Conservation (phyloP, 2,888 invertebrate genomes). For the Drosophila tripunctata region DNA sequence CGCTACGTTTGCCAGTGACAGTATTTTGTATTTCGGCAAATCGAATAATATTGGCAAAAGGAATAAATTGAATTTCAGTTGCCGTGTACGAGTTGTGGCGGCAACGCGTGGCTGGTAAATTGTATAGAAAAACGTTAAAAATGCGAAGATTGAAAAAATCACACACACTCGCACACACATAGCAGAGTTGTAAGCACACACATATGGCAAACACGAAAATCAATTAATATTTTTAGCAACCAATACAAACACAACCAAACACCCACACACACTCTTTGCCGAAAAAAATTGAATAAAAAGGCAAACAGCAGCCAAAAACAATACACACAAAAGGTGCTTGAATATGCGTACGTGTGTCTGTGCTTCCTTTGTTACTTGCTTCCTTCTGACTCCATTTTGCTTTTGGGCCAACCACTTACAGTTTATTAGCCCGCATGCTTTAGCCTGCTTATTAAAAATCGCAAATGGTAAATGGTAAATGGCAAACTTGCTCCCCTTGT, state of each 20-base stretch:
- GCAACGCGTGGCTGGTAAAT: slow-evolving; percentile 1
- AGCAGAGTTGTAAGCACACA: not conserved
- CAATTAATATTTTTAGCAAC: slow-evolving; percentile 55
- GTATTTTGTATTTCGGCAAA: slow-evolving; percentile 14
- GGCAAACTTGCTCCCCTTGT: no score
- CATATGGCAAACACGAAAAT: slow-evolving; percentile 39
- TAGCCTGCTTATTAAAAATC: slow-evolving; percentile 59
- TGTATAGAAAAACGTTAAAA: not conserved
- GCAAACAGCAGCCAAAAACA: slow-evolving; percentile 42
- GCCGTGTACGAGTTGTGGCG: no score
- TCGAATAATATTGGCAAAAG: slow-evolving; percentile 19
- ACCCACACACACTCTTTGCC: no score
- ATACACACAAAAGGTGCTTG: slow-evolving; percentile 31
- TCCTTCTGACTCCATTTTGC: not conserved
- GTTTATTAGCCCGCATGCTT: slow-evolving; percentile 51
- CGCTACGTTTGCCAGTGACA: slow-evolving; percentile 8
- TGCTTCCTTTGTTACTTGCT: not conserved
- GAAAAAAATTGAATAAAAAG: slow-evolving; percentile 48
- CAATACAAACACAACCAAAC: no score
- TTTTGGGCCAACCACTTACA: slow-evolving; percentile 24
- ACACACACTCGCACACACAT: not conserved
- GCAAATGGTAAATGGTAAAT: slow-evolving; percentile 45
- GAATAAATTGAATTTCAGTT: slow-evolving; percentile 16
- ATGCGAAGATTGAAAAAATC: not conserved
- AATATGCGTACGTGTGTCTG: not conserved